Conservation (phyloP, 64 coral and sea anemone species). For the Astreopora myriophthalma region DNA sequence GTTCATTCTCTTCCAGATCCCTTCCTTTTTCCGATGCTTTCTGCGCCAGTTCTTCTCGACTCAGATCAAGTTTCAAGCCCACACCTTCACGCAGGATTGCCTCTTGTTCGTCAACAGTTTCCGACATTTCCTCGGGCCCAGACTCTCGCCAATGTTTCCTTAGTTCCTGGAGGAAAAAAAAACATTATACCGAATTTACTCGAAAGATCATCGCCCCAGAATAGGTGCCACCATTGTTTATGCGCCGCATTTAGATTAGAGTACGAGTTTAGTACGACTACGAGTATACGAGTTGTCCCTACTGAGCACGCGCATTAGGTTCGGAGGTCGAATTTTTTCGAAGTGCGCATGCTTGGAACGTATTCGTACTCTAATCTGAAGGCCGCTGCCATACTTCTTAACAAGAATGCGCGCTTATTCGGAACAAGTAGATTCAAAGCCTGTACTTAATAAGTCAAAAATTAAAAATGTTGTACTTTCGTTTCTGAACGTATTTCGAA, state of each 20-base stretch:
- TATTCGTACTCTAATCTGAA: no score
- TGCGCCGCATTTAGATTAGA: neutral
- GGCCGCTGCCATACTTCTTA: no score
- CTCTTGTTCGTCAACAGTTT: conserved; percentile 84
- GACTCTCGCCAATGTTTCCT: conserved; percentile 95
- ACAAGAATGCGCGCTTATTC: no score
- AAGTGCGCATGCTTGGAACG: no score
- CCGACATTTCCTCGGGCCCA: conserved; percentile 83
- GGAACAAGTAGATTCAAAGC: no score
- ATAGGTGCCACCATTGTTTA: neutral
- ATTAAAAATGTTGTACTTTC: no score
- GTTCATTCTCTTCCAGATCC: conserved; percentile 47
- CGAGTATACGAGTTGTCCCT: no score
- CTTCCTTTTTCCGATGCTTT: conserved; percentile 14
- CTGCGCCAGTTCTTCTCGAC: conserved; percentile 20
- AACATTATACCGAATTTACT: neutral
- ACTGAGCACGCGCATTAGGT: no score
- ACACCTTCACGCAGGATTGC: conserved; percentile 75
- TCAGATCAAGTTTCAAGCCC: conserved; percentile 67
- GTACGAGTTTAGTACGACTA: no score
- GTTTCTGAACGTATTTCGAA: no score
- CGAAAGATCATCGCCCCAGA: neutral
- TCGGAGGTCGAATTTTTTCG: no score
- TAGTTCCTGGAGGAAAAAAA: conserved; percentile 48
- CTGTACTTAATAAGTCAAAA: no score